Evolutionary conservation across 2,113 vertebrate species (phyloP).

Genomic region (Myanophis thanlyinensis): DNA sequence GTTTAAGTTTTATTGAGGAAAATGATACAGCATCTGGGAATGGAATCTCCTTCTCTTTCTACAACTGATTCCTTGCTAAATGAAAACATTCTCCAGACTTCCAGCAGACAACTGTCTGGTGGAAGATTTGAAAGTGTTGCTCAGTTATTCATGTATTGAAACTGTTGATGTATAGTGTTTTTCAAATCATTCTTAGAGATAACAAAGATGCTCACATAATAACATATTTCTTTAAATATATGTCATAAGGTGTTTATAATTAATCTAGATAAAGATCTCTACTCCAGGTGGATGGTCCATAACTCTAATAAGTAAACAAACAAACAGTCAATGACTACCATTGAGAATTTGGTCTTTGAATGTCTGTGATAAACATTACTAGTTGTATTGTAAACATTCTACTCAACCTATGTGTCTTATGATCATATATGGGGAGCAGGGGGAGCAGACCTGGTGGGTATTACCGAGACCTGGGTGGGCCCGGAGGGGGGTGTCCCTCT

Average conservation of each 20-base stretch:
- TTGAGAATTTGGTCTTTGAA: conserved; percentile 6
- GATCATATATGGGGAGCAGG: too few species aligned
- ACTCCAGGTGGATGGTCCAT: neutral
- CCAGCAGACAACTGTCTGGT: conserved; percentile 60
- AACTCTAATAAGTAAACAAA: neutral
- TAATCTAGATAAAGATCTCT: conserved; percentile 17
- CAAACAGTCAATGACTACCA: neutral
- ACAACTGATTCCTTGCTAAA: conserved; percentile 71
- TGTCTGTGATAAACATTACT: conserved; percentile 18
- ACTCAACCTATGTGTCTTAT: neutral
- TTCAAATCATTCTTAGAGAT: conserved; percentile 47
- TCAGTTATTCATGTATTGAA: conserved; percentile 50
- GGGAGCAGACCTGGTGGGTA: too few species aligned
- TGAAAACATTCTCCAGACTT: conserved; percentile 60
- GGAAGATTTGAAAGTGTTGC: conserved; percentile 64
- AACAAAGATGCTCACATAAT: conserved; percentile 61
- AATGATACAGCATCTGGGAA: conserved; percentile 78
- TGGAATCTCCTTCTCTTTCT: conserved; percentile 21
- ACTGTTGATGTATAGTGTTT: conserved; percentile 60
- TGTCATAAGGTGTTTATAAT: conserved; percentile 45
- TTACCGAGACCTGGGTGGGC: too few species aligned
- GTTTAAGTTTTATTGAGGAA: conserved; percentile 80
- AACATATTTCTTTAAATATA: conserved; percentile 59
- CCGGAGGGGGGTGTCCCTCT: too few species aligned
- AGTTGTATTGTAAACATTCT: conserved; percentile 31